Evolutionary conservation across 1,140 invertebrate species (phyloP).

Genomic region (Scaptodrosophila lebanonensis): DNA sequence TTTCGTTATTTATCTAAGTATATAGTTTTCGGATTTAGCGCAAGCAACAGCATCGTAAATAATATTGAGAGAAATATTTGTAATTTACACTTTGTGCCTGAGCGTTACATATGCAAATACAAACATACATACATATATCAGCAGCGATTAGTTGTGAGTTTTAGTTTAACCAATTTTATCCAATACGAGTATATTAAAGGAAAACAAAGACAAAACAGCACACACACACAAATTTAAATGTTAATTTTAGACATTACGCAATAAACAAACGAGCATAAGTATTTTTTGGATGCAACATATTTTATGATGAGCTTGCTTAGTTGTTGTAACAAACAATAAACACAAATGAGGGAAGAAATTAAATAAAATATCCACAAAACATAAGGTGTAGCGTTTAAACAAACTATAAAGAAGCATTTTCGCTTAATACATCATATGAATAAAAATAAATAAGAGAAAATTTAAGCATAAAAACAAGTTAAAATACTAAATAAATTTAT

Average conservation of each 20-base stretch:
- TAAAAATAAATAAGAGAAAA: slow-evolving; percentile 36
- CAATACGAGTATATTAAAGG: slow-evolving; percentile 13
- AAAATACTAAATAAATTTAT: slow-evolving; percentile 13
- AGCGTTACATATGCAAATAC: slow-evolving; percentile 62
- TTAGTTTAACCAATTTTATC: slow-evolving; percentile 25
- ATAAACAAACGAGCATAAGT: slow-evolving; percentile 22
- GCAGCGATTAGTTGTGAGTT: slow-evolving; percentile 26
- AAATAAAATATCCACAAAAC: slow-evolving; percentile 24
- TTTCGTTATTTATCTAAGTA: too few relatives aligned
- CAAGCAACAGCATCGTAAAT: slow-evolving; percentile 22
- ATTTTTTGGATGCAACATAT: slow-evolving; percentile 49
- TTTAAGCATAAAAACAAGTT: slow-evolving; percentile 54
- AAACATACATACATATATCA: slow-evolving; percentile 34
- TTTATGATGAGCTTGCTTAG: slow-evolving; percentile 73
- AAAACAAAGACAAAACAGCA: neutral
- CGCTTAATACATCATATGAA: slow-evolving; percentile 65
- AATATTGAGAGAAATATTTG: slow-evolving; percentile 61
- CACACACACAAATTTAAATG: slow-evolving; percentile 7
- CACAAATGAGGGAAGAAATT: slow-evolving; percentile 24
- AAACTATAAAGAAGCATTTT: slow-evolving; percentile 44
- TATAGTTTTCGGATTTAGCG: too few relatives aligned
- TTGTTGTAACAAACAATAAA: slow-evolving; percentile 57
- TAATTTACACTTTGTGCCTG: slow-evolving; percentile 75
- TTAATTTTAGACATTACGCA: slow-evolving; percentile 28
- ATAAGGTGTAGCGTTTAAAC: slow-evolving; percentile 9